Conservation (phyloP, 2,888 invertebrate genomes). For the Periphyllus acericola region DNA sequence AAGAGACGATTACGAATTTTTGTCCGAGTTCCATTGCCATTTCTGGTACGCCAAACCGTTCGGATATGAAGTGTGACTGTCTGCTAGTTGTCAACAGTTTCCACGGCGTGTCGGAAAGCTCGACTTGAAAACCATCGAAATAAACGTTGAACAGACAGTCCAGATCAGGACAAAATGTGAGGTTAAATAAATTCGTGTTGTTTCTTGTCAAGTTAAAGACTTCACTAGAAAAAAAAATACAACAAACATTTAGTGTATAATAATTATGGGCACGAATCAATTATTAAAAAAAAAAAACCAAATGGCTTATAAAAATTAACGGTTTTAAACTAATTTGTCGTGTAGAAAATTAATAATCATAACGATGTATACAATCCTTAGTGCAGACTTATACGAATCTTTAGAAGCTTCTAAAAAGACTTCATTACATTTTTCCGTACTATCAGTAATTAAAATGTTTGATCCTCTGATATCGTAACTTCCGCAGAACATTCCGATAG, state of each 20-base stretch:
- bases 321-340: too few relatives aligned
- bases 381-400: too few relatives aligned
- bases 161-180: constrained; percentile 54
- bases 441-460: too few relatives aligned
- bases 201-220: constrained; percentile 38
- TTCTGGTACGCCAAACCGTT: constrained; percentile 54
- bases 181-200: constrained; percentile 16
- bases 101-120: constrained; percentile 48
- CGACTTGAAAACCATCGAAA: constrained; percentile 48
- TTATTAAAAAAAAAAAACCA: too few relatives aligned
- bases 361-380: too few relatives aligned
- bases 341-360: too few relatives aligned
- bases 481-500: too few relatives aligned
- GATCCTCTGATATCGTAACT: too few relatives aligned
- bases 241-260: not conserved
- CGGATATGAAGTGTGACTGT: constrained; percentile 30
- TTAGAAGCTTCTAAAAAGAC: too few relatives aligned
- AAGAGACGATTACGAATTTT: constrained; percentile 51
- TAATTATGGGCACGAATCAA: too few relatives aligned
- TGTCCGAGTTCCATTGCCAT: constrained; percentile 35
- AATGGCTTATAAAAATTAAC: too few relatives aligned
- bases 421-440: too few relatives aligned
- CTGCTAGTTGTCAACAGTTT: constrained; percentile 42
- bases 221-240: constrained; percentile 38
- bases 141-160: constrained; percentile 44